Percentiles rank a stretch among this genome's conserved stretches.
Evolutionary conservation across 2,113 vertebrate species (phyloP).

Genomic region (Misgurnus anguillicaudatus): DNA sequence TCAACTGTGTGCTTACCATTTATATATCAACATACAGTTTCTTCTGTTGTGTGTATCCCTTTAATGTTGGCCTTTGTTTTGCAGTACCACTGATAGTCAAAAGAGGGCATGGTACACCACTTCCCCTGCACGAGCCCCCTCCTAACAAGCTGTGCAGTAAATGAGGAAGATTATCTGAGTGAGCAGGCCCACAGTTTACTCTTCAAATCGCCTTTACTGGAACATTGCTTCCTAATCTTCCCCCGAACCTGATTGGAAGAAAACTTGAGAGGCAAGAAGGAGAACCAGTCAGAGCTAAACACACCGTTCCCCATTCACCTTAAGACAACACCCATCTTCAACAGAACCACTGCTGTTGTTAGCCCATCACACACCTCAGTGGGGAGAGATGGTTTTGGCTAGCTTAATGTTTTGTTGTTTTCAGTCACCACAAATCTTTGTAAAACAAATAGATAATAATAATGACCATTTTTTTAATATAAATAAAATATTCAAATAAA

Average conservation of each 20-base stretch:
- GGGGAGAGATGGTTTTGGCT: background rate
- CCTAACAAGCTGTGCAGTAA: constrained; percentile 60
- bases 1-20: too few species aligned
- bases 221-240: constrained; percentile 68
- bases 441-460: background rate
- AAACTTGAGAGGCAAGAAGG: constrained; percentile 48
- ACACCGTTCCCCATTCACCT: background rate
- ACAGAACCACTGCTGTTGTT: constrained; percentile 21
- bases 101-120: constrained; percentile 37
- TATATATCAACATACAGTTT: too few species aligned
- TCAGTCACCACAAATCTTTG: background rate
- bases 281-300: constrained; percentile 48
- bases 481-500: background rate
- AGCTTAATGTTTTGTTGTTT: background rate
- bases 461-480: background rate
- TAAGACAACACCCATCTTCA: constrained; percentile 25
- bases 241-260: constrained; percentile 61
- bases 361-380: constrained; percentile 7
- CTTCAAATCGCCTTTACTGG: constrained; percentile 69
- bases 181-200: constrained; percentile 65
- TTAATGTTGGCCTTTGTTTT: background rate
- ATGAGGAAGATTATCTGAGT: constrained; percentile 69
- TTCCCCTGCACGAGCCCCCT: background rate
- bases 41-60: too few species aligned
- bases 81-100: constrained; percentile 28